Evolutionary conservation across 2,888 invertebrate genomes (phyloP).

Genomic region (Crioceris asparagi): DNA sequence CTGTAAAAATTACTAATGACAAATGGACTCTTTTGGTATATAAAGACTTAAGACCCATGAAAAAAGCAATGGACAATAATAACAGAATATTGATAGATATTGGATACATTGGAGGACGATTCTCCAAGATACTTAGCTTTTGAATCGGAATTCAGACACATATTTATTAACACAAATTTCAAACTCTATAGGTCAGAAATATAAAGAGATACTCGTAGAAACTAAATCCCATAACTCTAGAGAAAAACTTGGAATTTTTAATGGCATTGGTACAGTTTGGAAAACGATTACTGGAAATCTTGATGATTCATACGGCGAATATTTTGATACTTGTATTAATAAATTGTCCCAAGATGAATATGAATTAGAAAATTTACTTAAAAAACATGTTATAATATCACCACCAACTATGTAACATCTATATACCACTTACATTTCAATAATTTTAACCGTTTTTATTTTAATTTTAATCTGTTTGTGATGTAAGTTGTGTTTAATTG

Average conservation of each 20-base stretch:
- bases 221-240: no score
- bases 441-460: no score
- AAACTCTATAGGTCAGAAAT: background rate
- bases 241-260: no score
- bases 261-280: background rate
- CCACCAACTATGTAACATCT: no score
- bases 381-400: no score
- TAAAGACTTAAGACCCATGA: background rate
- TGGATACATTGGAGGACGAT: background rate
- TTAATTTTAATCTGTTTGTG: no score
- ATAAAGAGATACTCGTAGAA: background rate
- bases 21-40: no score
- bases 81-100: background rate
- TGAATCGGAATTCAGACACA: background rate
- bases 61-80: background rate
- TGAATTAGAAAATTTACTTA: no score
- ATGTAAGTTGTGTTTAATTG: no score
- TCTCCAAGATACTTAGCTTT: background rate
- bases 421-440: no score
- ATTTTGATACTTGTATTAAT: conserved; percentile 1
- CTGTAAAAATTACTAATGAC: background rate
- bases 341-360: no score
- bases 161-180: background rate
- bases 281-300: background rate
- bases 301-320: background rate